Percentiles rank a stretch among this genome's conserved stretches.
Conservation (phyloP, 2,113 vertebrate species). For the Burhinus bistriatus region DNA sequence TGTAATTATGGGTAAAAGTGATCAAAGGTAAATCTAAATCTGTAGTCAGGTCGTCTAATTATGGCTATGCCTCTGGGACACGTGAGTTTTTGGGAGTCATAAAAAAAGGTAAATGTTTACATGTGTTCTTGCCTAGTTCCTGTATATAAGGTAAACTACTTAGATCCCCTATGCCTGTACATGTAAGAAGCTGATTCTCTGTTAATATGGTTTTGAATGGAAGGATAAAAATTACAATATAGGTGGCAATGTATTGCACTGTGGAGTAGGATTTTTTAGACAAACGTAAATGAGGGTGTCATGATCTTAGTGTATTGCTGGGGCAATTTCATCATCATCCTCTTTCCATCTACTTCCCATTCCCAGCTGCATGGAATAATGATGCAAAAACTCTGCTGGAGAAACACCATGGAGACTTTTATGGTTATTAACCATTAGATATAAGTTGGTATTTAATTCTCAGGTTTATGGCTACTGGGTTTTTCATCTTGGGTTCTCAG, state of each 20-base stretch:
- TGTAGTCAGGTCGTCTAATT: background rate
- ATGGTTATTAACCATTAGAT: background rate
- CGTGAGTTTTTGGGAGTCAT: background rate
- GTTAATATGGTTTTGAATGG: background rate
- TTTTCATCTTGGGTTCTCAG: background rate
- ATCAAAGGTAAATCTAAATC: background rate
- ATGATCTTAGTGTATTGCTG: background rate
- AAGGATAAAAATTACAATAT: background rate
- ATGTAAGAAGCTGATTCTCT: background rate
- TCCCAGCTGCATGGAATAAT: background rate
- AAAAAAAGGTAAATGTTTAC: background rate
- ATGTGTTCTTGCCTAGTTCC: background rate
- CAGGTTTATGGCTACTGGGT: background rate
- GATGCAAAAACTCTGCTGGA: background rate
- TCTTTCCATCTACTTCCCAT: background rate
- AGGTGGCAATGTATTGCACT: background rate
- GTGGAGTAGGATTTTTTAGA: background rate
- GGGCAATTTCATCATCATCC: background rate
- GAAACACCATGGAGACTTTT: background rate
- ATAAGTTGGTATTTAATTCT: background rate
- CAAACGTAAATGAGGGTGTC: accelerated
- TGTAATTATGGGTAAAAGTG: background rate
- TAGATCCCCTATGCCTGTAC: accelerated
- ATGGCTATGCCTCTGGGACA: background rate
- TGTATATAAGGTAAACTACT: background rate